These are phyloP conservation scores for Eudemis profundana DNA, from an alignment of 2,888 invertebrate genomes.

Conservation along the genomic window DNA sequence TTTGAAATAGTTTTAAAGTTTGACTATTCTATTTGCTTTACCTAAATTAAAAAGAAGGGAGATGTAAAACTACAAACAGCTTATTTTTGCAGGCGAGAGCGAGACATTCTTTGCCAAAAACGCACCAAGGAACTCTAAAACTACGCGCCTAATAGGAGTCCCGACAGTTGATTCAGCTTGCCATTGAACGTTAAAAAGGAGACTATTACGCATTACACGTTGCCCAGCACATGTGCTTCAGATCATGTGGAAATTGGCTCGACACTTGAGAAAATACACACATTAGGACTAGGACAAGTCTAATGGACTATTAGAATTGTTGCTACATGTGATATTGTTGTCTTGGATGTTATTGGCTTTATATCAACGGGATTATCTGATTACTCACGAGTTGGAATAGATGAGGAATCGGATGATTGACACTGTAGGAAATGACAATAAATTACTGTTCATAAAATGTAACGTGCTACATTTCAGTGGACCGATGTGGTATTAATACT, in stretches of 20 bases:
- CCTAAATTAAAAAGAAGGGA: no score
- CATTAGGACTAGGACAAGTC: background rate
- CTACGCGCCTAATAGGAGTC: conserved; percentile 26
- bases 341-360: background rate
- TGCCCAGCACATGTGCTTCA: conserved; percentile 9
- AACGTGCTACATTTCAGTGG: no score
- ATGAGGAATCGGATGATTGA: background rate
- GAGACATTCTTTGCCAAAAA: no score
- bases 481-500: no score
- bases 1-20: no score
- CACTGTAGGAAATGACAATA: conserved; percentile 1
- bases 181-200: conserved; percentile 37
- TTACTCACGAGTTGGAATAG: conserved; percentile 7
- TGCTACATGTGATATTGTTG: background rate
- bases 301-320: background rate
- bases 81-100: no score
- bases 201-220: conserved; percentile 28
- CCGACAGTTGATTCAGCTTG: conserved; percentile 35
- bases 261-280: background rate
- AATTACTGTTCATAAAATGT: background rate
- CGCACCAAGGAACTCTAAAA: conserved; percentile 23
- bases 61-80: no score
- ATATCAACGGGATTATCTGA: conserved; percentile 5
- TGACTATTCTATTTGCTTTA: no score
- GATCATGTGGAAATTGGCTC: conserved; percentile 27